A percentile compares a stretch with the other conserved stretches of the same genome.
Evolutionary conservation across 2,888 invertebrate species (phyloP).

Genomic region (Calameuta idolon): DNA sequence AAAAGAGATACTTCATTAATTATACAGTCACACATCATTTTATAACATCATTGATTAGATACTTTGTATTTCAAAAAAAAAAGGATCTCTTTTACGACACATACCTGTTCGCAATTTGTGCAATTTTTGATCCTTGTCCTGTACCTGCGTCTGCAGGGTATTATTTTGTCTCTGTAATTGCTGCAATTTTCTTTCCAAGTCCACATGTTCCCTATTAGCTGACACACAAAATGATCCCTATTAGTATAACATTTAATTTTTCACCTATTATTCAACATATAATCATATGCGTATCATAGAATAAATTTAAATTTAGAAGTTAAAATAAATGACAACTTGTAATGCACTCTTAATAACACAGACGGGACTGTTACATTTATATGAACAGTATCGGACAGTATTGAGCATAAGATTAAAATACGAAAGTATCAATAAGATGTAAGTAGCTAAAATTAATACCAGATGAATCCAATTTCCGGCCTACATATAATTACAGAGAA

Average conservation of each 20-base stretch:
- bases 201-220: constrained; percentile 71
- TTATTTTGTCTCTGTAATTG: constrained; percentile 73
- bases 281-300: neutral
- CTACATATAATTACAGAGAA: neutral
- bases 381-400: neutral
- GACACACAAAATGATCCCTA: constrained; percentile 18
- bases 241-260: neutral
- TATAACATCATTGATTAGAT: neutral
- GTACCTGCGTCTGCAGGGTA: constrained; percentile 72
- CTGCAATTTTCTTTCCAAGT: constrained; percentile 73
- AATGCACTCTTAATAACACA: neutral
- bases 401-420: neutral
- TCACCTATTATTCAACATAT: neutral
- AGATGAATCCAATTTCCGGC: neutral
- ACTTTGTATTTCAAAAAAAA: neutral
- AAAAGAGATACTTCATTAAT: constrained; percentile 16
- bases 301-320: neutral
- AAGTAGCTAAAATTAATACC: neutral
- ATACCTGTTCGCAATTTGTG: constrained; percentile 68
- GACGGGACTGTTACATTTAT: neutral
- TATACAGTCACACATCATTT: neutral
- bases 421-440: neutral
- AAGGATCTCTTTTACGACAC: neutral
- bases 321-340: neutral
- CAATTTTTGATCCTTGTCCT: constrained; percentile 75